Conservation (phyloP, 2,113 vertebrate genomes). For the Falcunculus frontatus region DNA sequence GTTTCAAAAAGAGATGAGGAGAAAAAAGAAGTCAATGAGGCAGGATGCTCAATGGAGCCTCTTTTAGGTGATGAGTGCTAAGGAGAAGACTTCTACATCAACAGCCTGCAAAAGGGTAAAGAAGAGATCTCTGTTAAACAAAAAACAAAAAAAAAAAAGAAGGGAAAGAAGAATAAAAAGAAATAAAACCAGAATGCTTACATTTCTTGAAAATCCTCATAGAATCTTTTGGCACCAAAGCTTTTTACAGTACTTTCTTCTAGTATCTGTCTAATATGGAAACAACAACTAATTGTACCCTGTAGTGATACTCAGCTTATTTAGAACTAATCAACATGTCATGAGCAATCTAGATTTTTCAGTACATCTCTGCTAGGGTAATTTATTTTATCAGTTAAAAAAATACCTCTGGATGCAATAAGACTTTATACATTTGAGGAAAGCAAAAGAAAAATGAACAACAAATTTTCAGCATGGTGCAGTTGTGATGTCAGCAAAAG, state of each 20-base stretch:
- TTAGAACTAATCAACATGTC: not conserved
- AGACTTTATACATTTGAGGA: not conserved
- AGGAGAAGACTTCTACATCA: not conserved
- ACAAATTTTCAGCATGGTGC: not conserved
- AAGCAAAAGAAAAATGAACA: not conserved
- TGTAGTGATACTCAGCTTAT: not conserved
- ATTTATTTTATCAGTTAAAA: not conserved
- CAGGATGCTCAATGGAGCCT: not conserved
- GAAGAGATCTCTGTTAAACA: not conserved
- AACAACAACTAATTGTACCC: not conserved
- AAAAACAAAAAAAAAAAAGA: not conserved
- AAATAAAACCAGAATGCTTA: not conserved
- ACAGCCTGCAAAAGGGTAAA: not conserved
- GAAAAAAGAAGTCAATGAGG: not conserved
- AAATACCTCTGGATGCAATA: not conserved
- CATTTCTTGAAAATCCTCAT: not conserved
- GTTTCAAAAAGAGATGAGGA: not conserved
- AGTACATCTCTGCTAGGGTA: not conserved
- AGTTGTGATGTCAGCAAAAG: not conserved
- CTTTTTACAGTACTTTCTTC: not conserved
- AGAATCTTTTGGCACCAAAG: not conserved
- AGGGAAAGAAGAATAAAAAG: not conserved
- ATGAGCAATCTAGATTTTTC: not conserved
- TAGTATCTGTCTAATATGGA: not conserved
- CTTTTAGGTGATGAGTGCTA: not conserved